Base-by-base conservation (phyloP, 2,888 invertebrate genomes). In the Amphipoea oculea region DNA sequence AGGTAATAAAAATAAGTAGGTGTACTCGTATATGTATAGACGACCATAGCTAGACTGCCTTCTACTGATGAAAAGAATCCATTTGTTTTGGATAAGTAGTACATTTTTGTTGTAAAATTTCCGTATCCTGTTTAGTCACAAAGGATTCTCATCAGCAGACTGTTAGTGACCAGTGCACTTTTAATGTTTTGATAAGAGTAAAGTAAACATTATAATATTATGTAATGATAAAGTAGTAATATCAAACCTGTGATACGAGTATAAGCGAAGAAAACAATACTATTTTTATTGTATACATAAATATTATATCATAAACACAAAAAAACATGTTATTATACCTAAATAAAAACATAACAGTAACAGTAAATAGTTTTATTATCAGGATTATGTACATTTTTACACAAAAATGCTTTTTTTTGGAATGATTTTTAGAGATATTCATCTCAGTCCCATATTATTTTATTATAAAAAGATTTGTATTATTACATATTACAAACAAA, bases 281-380 rank as follows among this genome's bases (percentile, higher is more conserved):
- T n/a, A 75, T 76, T 73, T 77, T 66, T 69, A 42, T 57, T 14
- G 7, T 60, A 51, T 60, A 68, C 54, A 36, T 65, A 69, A 57
- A 54, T 23, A 67, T 67, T 68, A 67, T 62, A 60, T 23, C 1
- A 63, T 72, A 36, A 68, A 65, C 29, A 73, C 51, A 73, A 42
- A 48, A 69, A 79, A 75, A 36, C 63, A 51, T 79, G 70, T 81
- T 76, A 78, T 81, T 72, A 72, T 70, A 29, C 29, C 29, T 29
- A 81, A 88, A 81, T 82, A 82, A 86, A 88, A 76, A 80, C 51
- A 70, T 79, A 72, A 74, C 42, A 62, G 69, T 86, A 86, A 88
- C 87, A 82, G 82, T 78, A 78, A 87, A 87, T 78, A 86, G 75
- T 84, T 88, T 88, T 87, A 87, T 88, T 87, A 67, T 78, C 40